Conservation (phyloP, 1,140 invertebrate genomes). For the Papilio glaucus region DNA sequence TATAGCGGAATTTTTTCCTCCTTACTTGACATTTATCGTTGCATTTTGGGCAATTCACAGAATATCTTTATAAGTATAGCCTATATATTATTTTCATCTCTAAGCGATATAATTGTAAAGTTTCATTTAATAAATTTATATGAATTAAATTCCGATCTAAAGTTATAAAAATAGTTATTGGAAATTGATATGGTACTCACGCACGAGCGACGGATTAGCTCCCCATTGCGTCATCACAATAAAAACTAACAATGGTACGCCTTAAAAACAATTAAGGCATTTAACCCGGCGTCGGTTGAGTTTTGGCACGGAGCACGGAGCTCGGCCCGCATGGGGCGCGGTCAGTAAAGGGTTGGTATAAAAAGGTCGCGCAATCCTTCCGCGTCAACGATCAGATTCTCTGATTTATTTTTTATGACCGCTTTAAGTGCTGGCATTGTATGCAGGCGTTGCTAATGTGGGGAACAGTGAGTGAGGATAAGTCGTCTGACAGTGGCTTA, state of each 20-base stretch:
- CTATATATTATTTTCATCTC: too few species aligned
- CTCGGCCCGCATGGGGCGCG: slow-evolving; percentile 62
- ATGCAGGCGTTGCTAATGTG: slow-evolving; percentile 74
- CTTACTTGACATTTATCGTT: too few species aligned
- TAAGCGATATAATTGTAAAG: too few species aligned
- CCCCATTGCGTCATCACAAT: slow-evolving; percentile 24
- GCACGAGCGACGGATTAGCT: slow-evolving; percentile 26
- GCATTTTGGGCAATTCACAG: too few species aligned
- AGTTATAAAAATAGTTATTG: slow-evolving; percentile 1
- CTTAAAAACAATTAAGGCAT: slow-evolving; percentile 35
- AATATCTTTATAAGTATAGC: too few species aligned
- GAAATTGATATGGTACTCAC: slow-evolving; percentile 15
- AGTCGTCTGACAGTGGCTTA: neutral
- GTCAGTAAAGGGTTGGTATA: slow-evolving; percentile 52
- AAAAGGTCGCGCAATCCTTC: slow-evolving; percentile 58
- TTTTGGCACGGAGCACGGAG: slow-evolving; percentile 54
- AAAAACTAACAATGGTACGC: slow-evolving; percentile 33
- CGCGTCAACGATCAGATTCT: slow-evolving; percentile 46
- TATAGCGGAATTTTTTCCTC: too few species aligned
- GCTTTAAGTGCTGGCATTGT: slow-evolving; percentile 50
- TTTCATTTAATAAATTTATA: too few species aligned
- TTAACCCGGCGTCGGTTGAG: slow-evolving; percentile 23
- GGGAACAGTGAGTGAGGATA: neutral
- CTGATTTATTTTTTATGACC: slow-evolving; percentile 73
- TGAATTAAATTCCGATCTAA: too few species aligned